These are phyloP conservation scores for Leucoraja erinaceus DNA, from an alignment of 2,113 vertebrate genomes.

Conservation along the genomic window DNA sequence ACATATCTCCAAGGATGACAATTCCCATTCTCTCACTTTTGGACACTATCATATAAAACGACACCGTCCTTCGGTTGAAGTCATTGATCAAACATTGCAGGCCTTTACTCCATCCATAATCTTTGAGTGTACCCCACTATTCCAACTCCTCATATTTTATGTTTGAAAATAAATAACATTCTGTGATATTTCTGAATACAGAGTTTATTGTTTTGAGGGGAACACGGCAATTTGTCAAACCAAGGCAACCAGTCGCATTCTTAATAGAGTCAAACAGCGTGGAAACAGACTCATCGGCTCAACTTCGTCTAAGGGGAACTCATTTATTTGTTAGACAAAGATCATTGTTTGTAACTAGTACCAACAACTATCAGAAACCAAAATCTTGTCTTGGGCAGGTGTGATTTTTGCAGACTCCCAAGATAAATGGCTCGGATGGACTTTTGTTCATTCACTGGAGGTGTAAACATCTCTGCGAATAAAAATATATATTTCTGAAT, in stretches of 20 bases:
- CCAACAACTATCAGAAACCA: not conserved
- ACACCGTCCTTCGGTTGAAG: not conserved
- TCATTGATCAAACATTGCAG: not conserved
- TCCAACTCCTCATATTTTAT: no score
- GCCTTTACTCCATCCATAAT: not conserved
- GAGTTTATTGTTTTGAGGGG: not conserved
- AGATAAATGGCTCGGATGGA: not conserved
- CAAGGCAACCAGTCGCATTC: not conserved
- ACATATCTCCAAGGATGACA: not conserved
- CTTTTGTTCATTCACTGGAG: not conserved
- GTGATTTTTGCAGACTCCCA: not conserved
- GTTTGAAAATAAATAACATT: not conserved
- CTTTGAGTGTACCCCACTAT: not conserved
- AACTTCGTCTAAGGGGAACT: no score
- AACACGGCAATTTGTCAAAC: not conserved
- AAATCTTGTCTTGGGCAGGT: not conserved
- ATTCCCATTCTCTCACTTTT: not conserved
- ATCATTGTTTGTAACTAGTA: not conserved
- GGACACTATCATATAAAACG: not conserved
- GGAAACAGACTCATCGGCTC: no score
- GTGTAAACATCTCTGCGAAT: not conserved
- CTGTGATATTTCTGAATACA: not conserved
- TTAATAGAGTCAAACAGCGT: no score
- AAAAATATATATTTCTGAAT: not conserved
- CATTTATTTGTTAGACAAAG: no score